Conservation (phyloP, 2,113 vertebrate species). For the Mobula hypostoma region DNA sequence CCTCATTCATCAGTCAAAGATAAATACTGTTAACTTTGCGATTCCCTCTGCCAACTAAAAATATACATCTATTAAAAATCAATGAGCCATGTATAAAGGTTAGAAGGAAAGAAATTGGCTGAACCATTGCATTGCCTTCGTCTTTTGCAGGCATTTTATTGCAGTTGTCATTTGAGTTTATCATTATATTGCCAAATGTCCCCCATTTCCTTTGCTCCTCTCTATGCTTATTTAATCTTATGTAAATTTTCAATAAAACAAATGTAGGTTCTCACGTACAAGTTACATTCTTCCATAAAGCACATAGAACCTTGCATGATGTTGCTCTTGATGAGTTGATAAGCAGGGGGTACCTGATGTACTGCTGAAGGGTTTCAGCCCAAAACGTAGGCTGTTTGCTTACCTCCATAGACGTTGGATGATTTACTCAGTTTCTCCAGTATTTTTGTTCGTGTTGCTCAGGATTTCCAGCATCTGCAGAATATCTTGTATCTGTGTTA, state of each 20-base stretch:
- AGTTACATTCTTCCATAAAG: not conserved
- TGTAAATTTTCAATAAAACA: not conserved
- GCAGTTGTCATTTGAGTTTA: not conserved
- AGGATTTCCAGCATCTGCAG: too few relatives aligned
- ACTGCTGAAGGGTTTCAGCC: too few relatives aligned
- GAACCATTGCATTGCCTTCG: not conserved
- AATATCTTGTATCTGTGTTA: too few relatives aligned
- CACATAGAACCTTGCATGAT: not conserved
- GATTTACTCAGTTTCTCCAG: too few relatives aligned
- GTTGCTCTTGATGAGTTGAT: not conserved
- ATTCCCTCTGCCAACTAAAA: not conserved
- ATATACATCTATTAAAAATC: conserved; percentile 27
- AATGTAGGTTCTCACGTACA: not conserved
- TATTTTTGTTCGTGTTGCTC: too few relatives aligned
- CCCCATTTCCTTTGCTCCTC: not conserved
- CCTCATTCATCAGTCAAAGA: conserved; percentile 22
- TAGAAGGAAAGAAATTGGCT: not conserved
- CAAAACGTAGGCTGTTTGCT: too few relatives aligned
- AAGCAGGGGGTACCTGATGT: not conserved
- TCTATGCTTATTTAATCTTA: not conserved
- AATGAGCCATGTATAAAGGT: conserved; percentile 30
- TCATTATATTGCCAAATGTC: not conserved
- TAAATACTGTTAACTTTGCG: conserved; percentile 23
- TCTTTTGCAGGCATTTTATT: not conserved
- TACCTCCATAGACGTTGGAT: too few relatives aligned